A percentile compares a stretch with the other conserved stretches of the same genome.
Evolutionary conservation across 2,797 vertebrate genomes (phyloP).

Genomic region (Chrysocyon brachyurus): DNA sequence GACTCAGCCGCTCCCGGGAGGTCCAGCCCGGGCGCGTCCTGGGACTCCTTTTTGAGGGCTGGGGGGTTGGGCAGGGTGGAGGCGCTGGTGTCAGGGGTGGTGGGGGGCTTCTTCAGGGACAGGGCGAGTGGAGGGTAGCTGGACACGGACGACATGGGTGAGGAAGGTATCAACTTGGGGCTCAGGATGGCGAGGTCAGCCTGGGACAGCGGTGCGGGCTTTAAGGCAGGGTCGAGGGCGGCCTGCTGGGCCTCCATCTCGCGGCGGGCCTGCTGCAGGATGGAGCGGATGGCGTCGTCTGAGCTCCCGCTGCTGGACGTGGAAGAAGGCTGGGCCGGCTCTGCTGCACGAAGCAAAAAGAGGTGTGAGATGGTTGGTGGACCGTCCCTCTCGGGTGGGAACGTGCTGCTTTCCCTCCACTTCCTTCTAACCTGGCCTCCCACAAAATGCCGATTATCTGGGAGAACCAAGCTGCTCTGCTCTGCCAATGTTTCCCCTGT

Average conservation of each 20-base stretch:
- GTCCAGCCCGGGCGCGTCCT: slow-evolving; percentile 90
- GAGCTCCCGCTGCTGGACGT: slow-evolving; percentile 92
- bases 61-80: slow-evolving; percentile 89
- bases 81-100: slow-evolving; percentile 91
- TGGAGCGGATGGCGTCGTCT: slow-evolving; percentile 97
- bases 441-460: rapidly evolving
- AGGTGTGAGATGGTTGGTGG: background rate
- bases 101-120: slow-evolving; percentile 95
- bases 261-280: slow-evolving; percentile 96
- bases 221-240: slow-evolving; percentile 95
- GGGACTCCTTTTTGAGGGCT: slow-evolving; percentile 93
- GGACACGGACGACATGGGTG: slow-evolving; percentile 90
- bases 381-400: rapidly evolving
- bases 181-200: slow-evolving; percentile 91
- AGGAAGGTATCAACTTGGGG: slow-evolving; percentile 90
- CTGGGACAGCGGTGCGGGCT: slow-evolving; percentile 92
- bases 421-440: background rate
- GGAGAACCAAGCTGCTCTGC: background rate
- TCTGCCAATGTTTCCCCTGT: too few relatives aligned
- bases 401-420: background rate
- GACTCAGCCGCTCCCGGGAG: slow-evolving; percentile 89
- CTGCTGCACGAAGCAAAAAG: slow-evolving; percentile 88
- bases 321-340: slow-evolving; percentile 93
- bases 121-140: slow-evolving; percentile 94
- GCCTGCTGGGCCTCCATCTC: slow-evolving; percentile 99